Percentiles rank a stretch among this genome's conserved stretches.
Evolutionary conservation across 2,797 vertebrate genomes (phyloP).

Genomic region (Sebastes ruberrimus): DNA sequence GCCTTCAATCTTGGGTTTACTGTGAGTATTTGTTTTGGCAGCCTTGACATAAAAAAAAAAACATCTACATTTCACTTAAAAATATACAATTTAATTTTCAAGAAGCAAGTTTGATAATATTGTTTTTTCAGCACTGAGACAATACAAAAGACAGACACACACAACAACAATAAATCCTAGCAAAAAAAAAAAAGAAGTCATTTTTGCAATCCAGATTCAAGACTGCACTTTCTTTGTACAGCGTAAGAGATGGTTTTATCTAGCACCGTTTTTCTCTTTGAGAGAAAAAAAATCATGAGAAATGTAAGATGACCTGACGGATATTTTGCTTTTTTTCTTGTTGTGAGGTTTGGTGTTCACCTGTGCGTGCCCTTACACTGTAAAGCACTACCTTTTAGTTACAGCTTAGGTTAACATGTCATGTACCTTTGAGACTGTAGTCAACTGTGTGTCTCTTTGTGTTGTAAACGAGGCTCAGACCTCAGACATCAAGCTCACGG

Average conservation of each 20-base stretch:
- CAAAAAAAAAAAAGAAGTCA: slow-evolving; percentile 58
- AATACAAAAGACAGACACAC: slow-evolving; percentile 78
- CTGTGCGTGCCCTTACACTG: slow-evolving; percentile 58
- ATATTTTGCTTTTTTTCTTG: slow-evolving; percentile 16
- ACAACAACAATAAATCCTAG: slow-evolving; percentile 70
- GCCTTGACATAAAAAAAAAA: slow-evolving; percentile 63
- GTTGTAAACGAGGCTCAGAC: slow-evolving; percentile 57
- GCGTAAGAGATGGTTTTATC: slow-evolving; percentile 71
- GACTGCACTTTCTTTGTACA: slow-evolving; percentile 80
- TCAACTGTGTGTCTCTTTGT: slow-evolving; percentile 35
- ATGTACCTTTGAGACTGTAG: slow-evolving; percentile 62
- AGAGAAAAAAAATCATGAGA: slow-evolving; percentile 66
- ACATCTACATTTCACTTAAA: slow-evolving; percentile 85
- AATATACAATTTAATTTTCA: slow-evolving; percentile 88
- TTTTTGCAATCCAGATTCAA: slow-evolving; percentile 80
- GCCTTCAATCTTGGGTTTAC: slow-evolving; percentile 66
- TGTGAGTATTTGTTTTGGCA: slow-evolving; percentile 71
- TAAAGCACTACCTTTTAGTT: slow-evolving; percentile 45
- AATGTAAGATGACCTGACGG: slow-evolving; percentile 70
- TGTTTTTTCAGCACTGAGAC: slow-evolving; percentile 85
- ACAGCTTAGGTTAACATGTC: slow-evolving; percentile 58
- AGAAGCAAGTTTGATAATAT: slow-evolving; percentile 84
- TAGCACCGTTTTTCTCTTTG: slow-evolving; percentile 84
- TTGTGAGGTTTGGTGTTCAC: slow-evolving; percentile 69
- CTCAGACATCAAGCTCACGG: slow-evolving; percentile 48